Evolutionary conservation across 2,797 vertebrate species (phyloP).

Genomic region (Toxotes lorentzi): DNA sequence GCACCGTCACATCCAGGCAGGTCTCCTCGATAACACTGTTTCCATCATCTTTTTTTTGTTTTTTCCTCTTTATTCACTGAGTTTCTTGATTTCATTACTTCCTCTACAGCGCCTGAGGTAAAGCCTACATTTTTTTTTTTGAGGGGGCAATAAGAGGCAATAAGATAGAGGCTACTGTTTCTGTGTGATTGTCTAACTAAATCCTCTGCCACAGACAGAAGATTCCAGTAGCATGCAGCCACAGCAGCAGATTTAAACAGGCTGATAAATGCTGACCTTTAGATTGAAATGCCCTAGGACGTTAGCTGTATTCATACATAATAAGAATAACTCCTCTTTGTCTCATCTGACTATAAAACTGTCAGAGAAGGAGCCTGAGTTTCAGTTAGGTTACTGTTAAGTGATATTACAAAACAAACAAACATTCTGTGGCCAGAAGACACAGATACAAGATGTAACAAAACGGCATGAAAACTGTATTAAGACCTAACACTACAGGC

Average conservation of each 20-base stretch:
- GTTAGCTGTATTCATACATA: constrained; percentile 15
- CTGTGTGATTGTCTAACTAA: constrained; percentile 25
- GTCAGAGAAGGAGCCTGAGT: neutral
- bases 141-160: constrained; percentile 16
- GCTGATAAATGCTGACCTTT: constrained; percentile 51
- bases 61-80: neutral
- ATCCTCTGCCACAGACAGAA: constrained; percentile 1
- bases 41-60: neutral
- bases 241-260: constrained; percentile 7
- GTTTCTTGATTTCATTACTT: constrained; percentile 18
- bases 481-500: no score
- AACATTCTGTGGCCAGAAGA: no score
- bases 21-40: neutral
- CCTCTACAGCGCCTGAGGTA: neutral
- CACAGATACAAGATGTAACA: no score
- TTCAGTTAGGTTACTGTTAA: no score
- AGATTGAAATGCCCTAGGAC: constrained; percentile 19
- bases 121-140: constrained; percentile 1
- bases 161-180: constrained; percentile 4
- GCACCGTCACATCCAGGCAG: neutral
- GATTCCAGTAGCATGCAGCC: constrained; percentile 12
- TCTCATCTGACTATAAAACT: neutral
- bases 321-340: constrained; percentile 1
- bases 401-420: no score
- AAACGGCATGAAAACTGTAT: no score